phyloP scores from a whole-genome alignment of 2,797 vertebrate genomes.

The Pterois miles region DNA sequence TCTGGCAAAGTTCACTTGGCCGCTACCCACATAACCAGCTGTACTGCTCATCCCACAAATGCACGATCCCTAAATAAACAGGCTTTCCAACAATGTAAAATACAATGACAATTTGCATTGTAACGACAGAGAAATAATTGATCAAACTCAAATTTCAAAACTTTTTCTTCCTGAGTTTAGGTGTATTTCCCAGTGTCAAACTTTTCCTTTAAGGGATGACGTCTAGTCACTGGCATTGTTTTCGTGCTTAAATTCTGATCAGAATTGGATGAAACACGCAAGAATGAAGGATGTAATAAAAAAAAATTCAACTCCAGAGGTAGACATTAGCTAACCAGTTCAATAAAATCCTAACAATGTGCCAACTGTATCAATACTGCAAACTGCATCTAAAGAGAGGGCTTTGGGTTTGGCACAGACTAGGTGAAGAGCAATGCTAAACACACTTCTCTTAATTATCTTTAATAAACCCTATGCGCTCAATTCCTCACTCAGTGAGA shows the following conservation, averaged over 20 bases:
- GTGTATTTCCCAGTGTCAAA: not conserved
- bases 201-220: not conserved
- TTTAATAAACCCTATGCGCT: conserved; percentile 41
- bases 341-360: not conserved
- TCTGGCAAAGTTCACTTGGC: too few relatives aligned
- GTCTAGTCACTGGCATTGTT: not conserved
- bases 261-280: not conserved
- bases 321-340: not conserved
- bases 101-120: too few relatives aligned
- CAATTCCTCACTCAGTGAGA: conserved; percentile 49
- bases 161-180: too few relatives aligned
- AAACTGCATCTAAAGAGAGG: not conserved
- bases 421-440: not conserved
- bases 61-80: too few relatives aligned
- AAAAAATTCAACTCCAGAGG: not conserved
- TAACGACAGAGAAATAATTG: too few relatives aligned
- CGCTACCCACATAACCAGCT: too few relatives aligned
- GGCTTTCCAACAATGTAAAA: too few relatives aligned
- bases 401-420: conserved; percentile 32
- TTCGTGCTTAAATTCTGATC: not conserved
- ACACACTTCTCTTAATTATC: conserved; percentile 40
- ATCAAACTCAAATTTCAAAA: too few relatives aligned
- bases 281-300: not conserved
- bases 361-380: not conserved
- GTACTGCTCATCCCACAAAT: too few relatives aligned